Base-by-base conservation (phyloP, 2,113 vertebrate species). In the Vulpes vulpes region DNA sequence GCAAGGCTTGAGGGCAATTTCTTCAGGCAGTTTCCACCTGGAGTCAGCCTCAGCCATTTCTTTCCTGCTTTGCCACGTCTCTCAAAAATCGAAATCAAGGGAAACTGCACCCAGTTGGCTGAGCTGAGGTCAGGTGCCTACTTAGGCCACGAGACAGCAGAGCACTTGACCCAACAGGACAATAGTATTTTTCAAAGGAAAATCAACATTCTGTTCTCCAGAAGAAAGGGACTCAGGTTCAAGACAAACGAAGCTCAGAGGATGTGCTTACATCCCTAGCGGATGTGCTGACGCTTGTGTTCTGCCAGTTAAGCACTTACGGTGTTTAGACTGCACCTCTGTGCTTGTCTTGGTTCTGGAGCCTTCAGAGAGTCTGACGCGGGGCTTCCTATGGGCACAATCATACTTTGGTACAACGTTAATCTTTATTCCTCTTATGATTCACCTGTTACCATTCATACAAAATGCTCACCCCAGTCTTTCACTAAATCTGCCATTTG, bases 201-300 rank as follows among this genome's bases (percentile, higher is more conserved):
- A 86, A 80, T 35, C 6, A 62, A 38, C 11, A 4, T 27, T 57
- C 27, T 71, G 30, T 81, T 94, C 82, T 74, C 6, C n/a, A 30
- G 17, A 38, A 71, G 11, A 80, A 81, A 85, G 19, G 5, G 1
- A 35, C 20, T 38, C 81, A 49, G n/a, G 82, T 14, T 38, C 27
- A 55, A 81, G 14, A 32, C 25, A 69, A 71, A 81, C 20, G 74
- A 67, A 62, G 62, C 49, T 23, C 22, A 35, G 32, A 53, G 57
- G 43, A 43, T 7, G 43, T 7, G 25, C 11, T 1, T 49, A 60
- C 43, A 8, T 8, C 43, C 43, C 7, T 43, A 59, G 67, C 14
- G 30, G 32, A 62, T 8, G 25, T 1, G 11, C 35, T 38, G 3
- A 0, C 1, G 2, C 15, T 55, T 51, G 17, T 83, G 10, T 55